These are phyloP conservation scores for Autographa pulchrina DNA, from an alignment of 2,888 invertebrate genomes.

Conservation along the genomic window DNA sequence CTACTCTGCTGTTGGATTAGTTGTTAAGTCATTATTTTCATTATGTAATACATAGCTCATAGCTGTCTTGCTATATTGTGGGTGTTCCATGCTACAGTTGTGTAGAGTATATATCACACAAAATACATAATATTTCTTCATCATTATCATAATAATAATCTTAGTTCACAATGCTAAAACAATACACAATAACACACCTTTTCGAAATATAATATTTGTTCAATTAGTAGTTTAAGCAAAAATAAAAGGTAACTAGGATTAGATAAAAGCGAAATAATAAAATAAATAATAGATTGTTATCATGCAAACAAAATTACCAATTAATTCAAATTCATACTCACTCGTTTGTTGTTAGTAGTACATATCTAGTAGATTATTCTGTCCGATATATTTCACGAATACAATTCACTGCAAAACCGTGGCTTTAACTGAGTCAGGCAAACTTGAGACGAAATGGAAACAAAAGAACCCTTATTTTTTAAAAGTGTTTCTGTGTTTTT, in stretches of 20 bases:
- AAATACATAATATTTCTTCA: slow-evolving; percentile 9
- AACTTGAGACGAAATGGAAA: background rate
- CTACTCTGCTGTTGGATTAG: slow-evolving; percentile 20
- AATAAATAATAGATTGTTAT: slow-evolving; percentile 21
- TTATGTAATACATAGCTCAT: slow-evolving; percentile 11
- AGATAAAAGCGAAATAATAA: slow-evolving; percentile 56
- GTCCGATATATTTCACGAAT: slow-evolving; percentile 44
- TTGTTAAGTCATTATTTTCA: slow-evolving; percentile 21
- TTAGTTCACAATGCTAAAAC: slow-evolving; percentile 18
- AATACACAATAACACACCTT: background rate
- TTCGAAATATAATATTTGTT: slow-evolving; percentile 6
- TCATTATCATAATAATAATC: too few relatives aligned
- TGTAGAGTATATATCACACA: slow-evolving; percentile 35
- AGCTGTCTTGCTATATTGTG: slow-evolving; percentile 5
- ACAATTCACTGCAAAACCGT: slow-evolving; percentile 41
- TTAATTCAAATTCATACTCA: slow-evolving; percentile 47
- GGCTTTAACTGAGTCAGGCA: slow-evolving; percentile 12
- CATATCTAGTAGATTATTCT: slow-evolving; percentile 22
- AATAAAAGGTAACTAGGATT: slow-evolving; percentile 67
- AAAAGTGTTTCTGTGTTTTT: background rate
- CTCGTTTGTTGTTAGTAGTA: slow-evolving; percentile 59
- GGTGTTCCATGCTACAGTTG: slow-evolving; percentile 38
- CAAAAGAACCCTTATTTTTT: background rate
- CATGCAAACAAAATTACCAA: slow-evolving; percentile 42
- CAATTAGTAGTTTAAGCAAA: slow-evolving; percentile 34